These are phyloP conservation scores for Spilogale gracilis DNA, from an alignment of 2,113 vertebrate genomes.

Conservation along the genomic window DNA sequence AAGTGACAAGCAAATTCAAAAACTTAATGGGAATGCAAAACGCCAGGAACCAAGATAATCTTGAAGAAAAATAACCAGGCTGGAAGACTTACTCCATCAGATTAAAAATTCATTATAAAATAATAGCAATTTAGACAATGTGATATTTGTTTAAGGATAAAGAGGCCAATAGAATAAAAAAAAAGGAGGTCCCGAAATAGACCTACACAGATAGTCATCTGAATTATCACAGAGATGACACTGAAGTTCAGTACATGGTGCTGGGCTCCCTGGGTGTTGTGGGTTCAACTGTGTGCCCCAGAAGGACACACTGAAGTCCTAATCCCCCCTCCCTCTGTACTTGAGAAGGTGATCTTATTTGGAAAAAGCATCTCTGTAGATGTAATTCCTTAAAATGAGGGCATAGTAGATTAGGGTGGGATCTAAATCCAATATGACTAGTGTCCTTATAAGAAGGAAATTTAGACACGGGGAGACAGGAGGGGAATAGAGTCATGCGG, in stretches of 20 bases:
- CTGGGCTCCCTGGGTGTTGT: not conserved
- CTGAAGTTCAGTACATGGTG: not conserved
- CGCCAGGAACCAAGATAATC: not conserved
- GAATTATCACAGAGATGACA: not conserved
- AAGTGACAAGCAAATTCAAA: constrained; percentile 17
- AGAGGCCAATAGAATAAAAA: not conserved
- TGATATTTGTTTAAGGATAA: not conserved
- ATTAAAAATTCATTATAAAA: not conserved
- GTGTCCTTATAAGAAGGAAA: not conserved
- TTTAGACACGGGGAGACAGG: not conserved
- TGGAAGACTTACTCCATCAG: not conserved
- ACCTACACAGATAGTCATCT: not conserved
- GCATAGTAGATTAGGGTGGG: not conserved
- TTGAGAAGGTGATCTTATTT: not conserved
- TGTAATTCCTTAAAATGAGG: not conserved
- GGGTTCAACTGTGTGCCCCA: not conserved
- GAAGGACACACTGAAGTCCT: not conserved
- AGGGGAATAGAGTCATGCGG: not conserved
- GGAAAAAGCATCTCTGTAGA: not conserved
- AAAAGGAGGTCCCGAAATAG: not conserved
- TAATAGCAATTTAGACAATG: not conserved
- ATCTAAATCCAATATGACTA: not conserved
- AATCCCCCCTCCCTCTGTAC: not conserved
- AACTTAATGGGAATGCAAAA: constrained; percentile 44
- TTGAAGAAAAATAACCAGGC: not conserved